Evolutionary conservation across 2,888 invertebrate genomes (phyloP), one percentile per base, ranked within the genome.

Genomic region (Andricus quercusramuli): DNA sequence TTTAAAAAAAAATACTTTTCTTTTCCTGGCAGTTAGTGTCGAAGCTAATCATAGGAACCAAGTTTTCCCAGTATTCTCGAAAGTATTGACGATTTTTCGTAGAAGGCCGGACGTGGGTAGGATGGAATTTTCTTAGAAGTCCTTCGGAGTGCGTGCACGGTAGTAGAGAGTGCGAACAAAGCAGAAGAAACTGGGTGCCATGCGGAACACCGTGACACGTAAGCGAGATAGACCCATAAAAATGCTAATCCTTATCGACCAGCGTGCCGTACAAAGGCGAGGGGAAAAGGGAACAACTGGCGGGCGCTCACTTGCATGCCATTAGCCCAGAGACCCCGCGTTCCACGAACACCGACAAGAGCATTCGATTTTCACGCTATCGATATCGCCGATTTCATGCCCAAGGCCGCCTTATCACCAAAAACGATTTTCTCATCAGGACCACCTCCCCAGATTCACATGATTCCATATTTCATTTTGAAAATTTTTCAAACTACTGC

Each of bases 1-100:
- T 44, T 2, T 1, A 41, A 41, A 44, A 15, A 15, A 56, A 51
- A 51, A 20, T 0, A n/a, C 56, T 56, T 56, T 56, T 3, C 11
- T 22, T 59, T 59, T 59, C 56, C 56, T 11, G 9, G 11, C 4
- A 11, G 9, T 59, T 59, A 59, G 22, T 22, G 56, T 59, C 11
- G 56, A 11, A 13, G 11, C n/a, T 59, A 59, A 59, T 51, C 20
- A 51, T 59, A 59, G 56, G 56, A 22, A 59, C 56, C 56, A 59
- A 22, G n/a, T 59, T 59, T 59, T 59, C 56, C 22, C 11, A 3
- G 56, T 59, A 59, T 59, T 59, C 11, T 59, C 70, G 68, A 90
- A 92, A 93, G 92, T 93, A 92, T 92, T 93, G 92, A 59, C 92
- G 93, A 92, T 91, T 92, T 93, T 93, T 92, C 92, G 92, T 92